phyloP scores from a whole-genome alignment of 2,797 vertebrate genomes.

The Odontamblyopus rebecca region DNA sequence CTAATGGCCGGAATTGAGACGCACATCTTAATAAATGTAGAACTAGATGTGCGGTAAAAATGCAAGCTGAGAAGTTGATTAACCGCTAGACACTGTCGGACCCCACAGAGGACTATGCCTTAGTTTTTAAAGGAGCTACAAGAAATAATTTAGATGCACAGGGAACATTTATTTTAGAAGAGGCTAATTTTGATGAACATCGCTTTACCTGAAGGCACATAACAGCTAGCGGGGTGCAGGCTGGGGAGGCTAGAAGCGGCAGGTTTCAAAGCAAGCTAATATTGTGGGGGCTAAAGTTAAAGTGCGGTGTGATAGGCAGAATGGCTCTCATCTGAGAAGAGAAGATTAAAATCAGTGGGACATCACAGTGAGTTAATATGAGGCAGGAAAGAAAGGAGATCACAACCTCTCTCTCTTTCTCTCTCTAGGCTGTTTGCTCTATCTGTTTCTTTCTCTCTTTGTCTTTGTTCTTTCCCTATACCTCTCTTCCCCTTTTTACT shows the following conservation, averaged over 20 bases:
- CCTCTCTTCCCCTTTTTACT: constrained; percentile 10
- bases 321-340: constrained; percentile 80
- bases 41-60: not conserved
- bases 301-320: constrained; percentile 73
- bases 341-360: constrained; percentile 87
- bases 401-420: constrained; percentile 28
- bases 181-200: constrained; percentile 62
- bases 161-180: constrained; percentile 61
- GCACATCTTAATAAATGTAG: constrained; percentile 4
- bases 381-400: constrained; percentile 61
- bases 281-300: constrained; percentile 77
- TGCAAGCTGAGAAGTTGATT: constrained; percentile 17
- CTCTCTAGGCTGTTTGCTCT: constrained; percentile 32
- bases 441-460: constrained; percentile 31
- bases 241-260: constrained; percentile 68
- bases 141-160: constrained; percentile 40
- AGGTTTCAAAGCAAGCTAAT: constrained; percentile 72
- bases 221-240: constrained; percentile 64
- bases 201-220: constrained; percentile 60
- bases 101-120: constrained; percentile 5
- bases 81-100: constrained; percentile 15
- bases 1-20: not conserved
- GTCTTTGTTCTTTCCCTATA: no score
- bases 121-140: constrained; percentile 9
- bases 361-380: constrained; percentile 77